These are phyloP conservation scores for Characodon lateralis DNA, from an alignment of 2,797 vertebrate species.

Conservation along the genomic window DNA sequence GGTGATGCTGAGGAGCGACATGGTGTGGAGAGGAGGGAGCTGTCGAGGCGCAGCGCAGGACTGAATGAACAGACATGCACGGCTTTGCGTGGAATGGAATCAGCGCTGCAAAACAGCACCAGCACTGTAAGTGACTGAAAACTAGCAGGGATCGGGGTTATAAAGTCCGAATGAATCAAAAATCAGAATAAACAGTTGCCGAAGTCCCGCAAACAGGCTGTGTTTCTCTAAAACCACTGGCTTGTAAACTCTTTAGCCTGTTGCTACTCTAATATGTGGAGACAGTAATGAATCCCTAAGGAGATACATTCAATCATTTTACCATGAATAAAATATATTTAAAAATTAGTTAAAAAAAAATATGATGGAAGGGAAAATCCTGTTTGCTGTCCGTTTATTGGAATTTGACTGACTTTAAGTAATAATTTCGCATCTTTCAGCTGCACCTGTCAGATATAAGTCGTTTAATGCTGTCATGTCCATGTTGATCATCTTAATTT, in stretches of 20 bases:
- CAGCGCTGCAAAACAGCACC: conserved; percentile 84
- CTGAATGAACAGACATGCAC: conserved; percentile 75
- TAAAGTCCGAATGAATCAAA: neutral
- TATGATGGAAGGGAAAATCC: neutral
- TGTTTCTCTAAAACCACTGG: neutral
- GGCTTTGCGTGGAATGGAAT: conserved; percentile 65
- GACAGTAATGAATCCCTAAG: neutral
- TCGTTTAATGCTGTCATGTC: neutral
- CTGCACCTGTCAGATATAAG: neutral
- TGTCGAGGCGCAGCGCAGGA: conserved; percentile 52
- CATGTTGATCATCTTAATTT: neutral
- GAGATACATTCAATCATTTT: too few relatives aligned
- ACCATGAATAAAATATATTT: too few relatives aligned
- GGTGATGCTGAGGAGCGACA: conserved; percentile 40
- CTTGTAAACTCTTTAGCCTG: neutral
- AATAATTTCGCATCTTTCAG: neutral
- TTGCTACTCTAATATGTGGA: neutral
- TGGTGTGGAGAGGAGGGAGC: conserved; percentile 33
- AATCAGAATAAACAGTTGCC: neutral
- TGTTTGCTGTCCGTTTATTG: neutral
- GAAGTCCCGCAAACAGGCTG: neutral
- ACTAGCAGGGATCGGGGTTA: neutral
- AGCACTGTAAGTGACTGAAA: conserved; percentile 82
- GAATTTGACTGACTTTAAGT: neutral
- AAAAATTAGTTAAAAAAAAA: neutral